phyloP scores from a whole-genome alignment of 2,888 invertebrate species.

The Pristionchus mayeri region DNA sequence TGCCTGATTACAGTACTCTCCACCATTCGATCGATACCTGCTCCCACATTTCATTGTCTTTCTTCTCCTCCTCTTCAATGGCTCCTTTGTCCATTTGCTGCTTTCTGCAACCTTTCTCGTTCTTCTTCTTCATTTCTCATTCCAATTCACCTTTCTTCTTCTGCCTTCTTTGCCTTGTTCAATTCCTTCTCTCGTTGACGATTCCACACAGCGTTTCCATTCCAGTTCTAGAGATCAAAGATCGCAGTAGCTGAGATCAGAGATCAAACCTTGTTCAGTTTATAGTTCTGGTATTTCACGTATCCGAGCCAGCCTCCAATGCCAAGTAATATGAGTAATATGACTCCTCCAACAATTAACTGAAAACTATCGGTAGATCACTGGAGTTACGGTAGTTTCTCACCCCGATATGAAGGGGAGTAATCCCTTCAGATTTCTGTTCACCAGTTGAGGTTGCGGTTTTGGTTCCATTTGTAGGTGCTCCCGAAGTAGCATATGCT shows the following conservation, averaged over 20 bases:
- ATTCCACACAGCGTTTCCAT: constrained; percentile 15
- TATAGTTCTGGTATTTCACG: constrained; percentile 37
- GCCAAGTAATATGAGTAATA: not conserved
- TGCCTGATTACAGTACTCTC: not conserved
- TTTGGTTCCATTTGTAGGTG: no score
- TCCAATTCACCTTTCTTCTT: constrained; percentile 6
- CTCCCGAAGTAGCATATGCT: no score
- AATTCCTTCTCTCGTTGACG: constrained; percentile 36
- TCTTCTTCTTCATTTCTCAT: no score
- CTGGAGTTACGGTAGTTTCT: constrained; percentile 1
- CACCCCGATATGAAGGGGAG: not conserved
- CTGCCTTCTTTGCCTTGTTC: constrained; percentile 24
- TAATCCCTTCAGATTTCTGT: not conserved
- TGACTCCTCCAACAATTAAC: not conserved
- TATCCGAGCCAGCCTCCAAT: constrained; percentile 19
- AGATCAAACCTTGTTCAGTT: constrained; percentile 4
- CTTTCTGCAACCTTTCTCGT: constrained; percentile 22
- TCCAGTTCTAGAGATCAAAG: constrained; percentile 32
- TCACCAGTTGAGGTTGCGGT: no score
- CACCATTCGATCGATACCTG: constrained; percentile 2
- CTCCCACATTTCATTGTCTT: constrained; percentile 33
- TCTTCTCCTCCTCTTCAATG: constrained; percentile 23
- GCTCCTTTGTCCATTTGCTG: constrained; percentile 37
- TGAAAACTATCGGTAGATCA: not conserved
- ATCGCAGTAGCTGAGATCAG: not conserved